phyloP scores from a whole-genome alignment of 2,888 invertebrate genomes.

The Panzeria rudis region DNA sequence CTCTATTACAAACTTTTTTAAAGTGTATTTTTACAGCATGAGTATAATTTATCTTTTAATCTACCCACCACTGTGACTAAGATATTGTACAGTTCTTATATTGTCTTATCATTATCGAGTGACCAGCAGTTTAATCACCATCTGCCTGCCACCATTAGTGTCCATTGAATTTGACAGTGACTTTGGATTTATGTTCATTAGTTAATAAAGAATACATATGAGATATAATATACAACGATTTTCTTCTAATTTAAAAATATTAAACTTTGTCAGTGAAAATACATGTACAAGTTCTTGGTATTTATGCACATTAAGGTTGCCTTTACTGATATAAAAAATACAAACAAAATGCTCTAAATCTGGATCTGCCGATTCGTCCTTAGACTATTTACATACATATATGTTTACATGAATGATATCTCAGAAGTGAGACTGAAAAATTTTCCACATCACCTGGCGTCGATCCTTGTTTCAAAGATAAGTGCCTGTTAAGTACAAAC shows the following conservation, averaged over 20 bases:
- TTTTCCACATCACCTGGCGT: too few relatives aligned
- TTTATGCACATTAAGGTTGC: background rate
- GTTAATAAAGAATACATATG: slow-evolving; percentile 18
- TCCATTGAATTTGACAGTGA: slow-evolving; percentile 77
- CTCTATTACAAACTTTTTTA: background rate
- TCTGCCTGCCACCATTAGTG: background rate
- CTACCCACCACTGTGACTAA: slow-evolving; percentile 50
- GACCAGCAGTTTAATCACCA: slow-evolving; percentile 12
- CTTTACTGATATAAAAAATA: background rate
- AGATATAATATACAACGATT: background rate
- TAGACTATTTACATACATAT: too few relatives aligned
- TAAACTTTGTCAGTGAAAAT: background rate
- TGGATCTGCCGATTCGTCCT: too few relatives aligned
- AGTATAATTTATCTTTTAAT: slow-evolving; percentile 34
- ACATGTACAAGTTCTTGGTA: background rate
- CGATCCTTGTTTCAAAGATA: too few relatives aligned
- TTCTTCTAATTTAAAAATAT: background rate
- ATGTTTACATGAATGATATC: too few relatives aligned
- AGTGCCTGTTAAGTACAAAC: too few relatives aligned
- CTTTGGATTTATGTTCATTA: slow-evolving; percentile 80
- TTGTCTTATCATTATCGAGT: slow-evolving; percentile 26
- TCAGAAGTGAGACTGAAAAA: too few relatives aligned
- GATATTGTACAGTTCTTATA: slow-evolving; percentile 11
- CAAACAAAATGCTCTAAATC: too few relatives aligned
- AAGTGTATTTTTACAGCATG: slow-evolving; percentile 37